phyloP scores from a whole-genome alignment of 2,888 invertebrate genomes.

The Plusia festucae region DNA sequence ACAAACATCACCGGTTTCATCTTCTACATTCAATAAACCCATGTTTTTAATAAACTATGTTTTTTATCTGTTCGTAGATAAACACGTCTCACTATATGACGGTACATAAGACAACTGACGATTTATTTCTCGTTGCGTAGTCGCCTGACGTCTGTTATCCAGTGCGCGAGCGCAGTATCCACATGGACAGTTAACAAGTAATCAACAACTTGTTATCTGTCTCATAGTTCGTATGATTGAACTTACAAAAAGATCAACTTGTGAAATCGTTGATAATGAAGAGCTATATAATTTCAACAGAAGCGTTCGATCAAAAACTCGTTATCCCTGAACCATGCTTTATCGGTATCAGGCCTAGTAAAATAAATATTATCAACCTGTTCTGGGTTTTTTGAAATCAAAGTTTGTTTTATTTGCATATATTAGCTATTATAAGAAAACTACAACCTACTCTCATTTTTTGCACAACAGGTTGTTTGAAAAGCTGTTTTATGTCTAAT shows the following conservation, averaged over 20 bases:
- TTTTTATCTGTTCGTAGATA: conserved; percentile 20
- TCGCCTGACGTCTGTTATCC: conserved; percentile 35
- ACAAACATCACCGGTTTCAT: conserved; percentile 69
- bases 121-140: conserved; percentile 22
- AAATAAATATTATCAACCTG: neutral
- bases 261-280: conserved; percentile 35
- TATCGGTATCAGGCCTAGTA: conserved; percentile 5
- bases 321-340: conserved; percentile 24
- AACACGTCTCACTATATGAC: conserved; percentile 58
- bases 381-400: neutral
- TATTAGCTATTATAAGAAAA: neutral
- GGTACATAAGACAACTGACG: conserved; percentile 57
- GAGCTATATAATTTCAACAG: conserved; percentile 21
- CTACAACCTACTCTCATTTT: neutral
- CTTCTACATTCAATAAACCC: conserved; percentile 79
- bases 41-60: conserved; percentile 59
- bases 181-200: conserved; percentile 41
- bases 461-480: neutral
- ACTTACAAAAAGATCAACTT: conserved; percentile 39
- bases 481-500: neutral
- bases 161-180: conserved; percentile 37
- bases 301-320: conserved; percentile 23
- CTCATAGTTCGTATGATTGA: conserved; percentile 42
- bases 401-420: neutral
- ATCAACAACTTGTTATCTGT: conserved; percentile 57